Percentiles rank a stretch among this genome's conserved stretches.
Evolutionary conservation across 35 echinoderm and acorn worm species (phyloP).

Genomic region (Hemicentrotus pulcherrimus): DNA sequence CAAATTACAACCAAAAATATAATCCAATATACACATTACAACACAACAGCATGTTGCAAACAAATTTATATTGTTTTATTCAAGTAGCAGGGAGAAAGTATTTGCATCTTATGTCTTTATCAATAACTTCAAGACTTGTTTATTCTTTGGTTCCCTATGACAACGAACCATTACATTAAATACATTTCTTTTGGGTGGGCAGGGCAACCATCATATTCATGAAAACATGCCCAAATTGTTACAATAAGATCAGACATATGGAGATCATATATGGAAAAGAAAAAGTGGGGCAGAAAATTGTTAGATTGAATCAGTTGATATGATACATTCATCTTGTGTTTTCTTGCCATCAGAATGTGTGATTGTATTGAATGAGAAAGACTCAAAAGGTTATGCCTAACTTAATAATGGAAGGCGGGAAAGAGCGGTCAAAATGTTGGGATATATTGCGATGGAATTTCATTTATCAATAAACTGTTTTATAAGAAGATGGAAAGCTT

Average conservation of each 20-base stretch:
- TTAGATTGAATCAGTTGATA: constrained; percentile 6
- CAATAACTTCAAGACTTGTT: background rate
- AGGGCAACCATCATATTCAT: background rate
- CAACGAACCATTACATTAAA: background rate
- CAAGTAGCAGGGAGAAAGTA: too few relatives aligned
- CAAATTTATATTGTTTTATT: too few relatives aligned
- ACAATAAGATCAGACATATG: background rate
- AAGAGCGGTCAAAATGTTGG: background rate
- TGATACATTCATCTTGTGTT: too few relatives aligned
- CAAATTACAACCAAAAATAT: too few relatives aligned
- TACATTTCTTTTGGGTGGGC: background rate
- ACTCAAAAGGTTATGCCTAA: background rate
- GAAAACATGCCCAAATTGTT: background rate
- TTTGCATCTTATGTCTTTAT: too few relatives aligned
- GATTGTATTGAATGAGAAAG: background rate
- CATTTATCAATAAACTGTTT: background rate
- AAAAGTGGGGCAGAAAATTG: background rate
- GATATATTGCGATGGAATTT: background rate
- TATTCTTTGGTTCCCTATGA: background rate
- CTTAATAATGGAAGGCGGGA: background rate
- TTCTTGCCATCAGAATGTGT: too few relatives aligned
- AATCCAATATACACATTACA: too few relatives aligned
- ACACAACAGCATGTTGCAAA: too few relatives aligned
- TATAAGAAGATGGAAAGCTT: background rate
- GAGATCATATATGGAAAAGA: background rate